Percentiles rank a stretch among this genome's conserved stretches.
Conservation (phyloP, 2,797 vertebrate genomes). For the Amblyopsis hoosieri region DNA sequence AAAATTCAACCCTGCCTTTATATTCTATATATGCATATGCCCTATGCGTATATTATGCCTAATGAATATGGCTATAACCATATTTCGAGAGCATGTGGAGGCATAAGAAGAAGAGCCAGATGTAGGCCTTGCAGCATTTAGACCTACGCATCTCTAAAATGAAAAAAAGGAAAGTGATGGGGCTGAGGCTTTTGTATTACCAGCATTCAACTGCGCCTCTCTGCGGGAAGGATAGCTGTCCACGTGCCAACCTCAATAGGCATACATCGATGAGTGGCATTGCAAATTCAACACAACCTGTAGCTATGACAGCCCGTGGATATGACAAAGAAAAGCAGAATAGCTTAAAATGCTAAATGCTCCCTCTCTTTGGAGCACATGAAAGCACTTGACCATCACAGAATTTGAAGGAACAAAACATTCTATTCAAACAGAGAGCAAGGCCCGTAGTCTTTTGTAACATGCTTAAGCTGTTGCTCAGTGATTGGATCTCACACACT, state of each 20-base stretch:
- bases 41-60: constrained; percentile 35
- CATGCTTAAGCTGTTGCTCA: constrained; percentile 20
- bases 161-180: constrained; percentile 41
- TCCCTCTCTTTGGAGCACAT: constrained; percentile 50
- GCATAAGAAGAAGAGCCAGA: constrained; percentile 49
- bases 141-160: constrained; percentile 63
- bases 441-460: constrained; percentile 29
- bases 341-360: constrained; percentile 58
- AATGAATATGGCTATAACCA: constrained; percentile 60
- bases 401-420: constrained; percentile 52
- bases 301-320: constrained; percentile 72
- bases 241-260: constrained; percentile 79
- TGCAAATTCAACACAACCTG: constrained; percentile 77
- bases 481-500: constrained; percentile 20
- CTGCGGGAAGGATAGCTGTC: constrained; percentile 76
- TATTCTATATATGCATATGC: constrained; percentile 63
- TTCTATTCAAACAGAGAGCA: constrained; percentile 36
- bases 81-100: constrained; percentile 28
- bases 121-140: constrained; percentile 67
- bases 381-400: constrained; percentile 64
- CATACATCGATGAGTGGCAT: constrained; percentile 72
- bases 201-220: constrained; percentile 73
- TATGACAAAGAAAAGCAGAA: constrained; percentile 64
- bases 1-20: constrained; percentile 46
- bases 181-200: constrained; percentile 72